phyloP scores from a whole-genome alignment of 2,888 invertebrate genomes.

The Sphecodes monilicornis region DNA sequence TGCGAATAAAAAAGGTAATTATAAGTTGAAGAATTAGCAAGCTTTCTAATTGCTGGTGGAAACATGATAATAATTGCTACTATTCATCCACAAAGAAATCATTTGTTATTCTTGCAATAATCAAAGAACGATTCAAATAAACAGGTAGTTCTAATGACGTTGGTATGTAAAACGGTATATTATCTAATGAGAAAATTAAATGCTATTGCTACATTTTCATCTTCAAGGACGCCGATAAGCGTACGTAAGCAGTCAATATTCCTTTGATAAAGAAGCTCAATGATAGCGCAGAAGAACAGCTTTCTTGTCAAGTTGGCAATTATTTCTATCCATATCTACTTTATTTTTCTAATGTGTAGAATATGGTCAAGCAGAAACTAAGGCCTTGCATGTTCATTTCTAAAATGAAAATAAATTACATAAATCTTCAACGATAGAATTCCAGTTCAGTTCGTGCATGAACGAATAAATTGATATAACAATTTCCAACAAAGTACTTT shows the following conservation, averaged over 20 bases:
- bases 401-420: too few species aligned
- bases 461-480: neutral
- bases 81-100: neutral
- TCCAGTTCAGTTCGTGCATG: neutral
- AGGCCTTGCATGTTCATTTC: neutral
- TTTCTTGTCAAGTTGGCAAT: neutral
- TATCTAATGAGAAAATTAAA: neutral
- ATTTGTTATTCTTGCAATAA: neutral
- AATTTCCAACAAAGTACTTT: neutral
- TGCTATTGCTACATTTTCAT: neutral
- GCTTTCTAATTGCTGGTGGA: neutral
- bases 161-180: neutral
- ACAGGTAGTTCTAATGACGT: neutral
- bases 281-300: neutral
- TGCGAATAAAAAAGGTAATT: neutral
- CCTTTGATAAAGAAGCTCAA: neutral
- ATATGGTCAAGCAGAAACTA: neutral
- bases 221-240: neutral
- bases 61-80: neutral
- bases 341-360: neutral
- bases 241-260: neutral
- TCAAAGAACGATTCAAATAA: neutral
- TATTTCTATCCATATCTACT: neutral
- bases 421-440: too few species aligned
- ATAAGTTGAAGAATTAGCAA: neutral